These are phyloP conservation scores for Melanotaenia boesemani DNA, from an alignment of 2,797 vertebrate species.

Conservation along the genomic window DNA sequence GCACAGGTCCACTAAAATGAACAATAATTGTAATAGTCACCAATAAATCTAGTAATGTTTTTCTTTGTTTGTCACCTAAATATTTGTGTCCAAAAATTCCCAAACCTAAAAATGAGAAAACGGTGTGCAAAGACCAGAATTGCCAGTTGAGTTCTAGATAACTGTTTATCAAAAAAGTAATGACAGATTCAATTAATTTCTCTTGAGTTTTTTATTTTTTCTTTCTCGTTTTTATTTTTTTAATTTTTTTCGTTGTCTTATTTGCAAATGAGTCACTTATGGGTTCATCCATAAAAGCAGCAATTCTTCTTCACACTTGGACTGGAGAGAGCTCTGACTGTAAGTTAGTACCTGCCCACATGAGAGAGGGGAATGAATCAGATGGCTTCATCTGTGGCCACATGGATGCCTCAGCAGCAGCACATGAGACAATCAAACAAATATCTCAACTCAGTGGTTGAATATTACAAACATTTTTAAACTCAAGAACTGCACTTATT, in stretches of 20 bases:
- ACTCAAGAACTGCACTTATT: not conserved
- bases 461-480: not conserved
- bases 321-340: slow-evolving; percentile 27
- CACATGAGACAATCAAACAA: slow-evolving; percentile 24
- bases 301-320: slow-evolving; percentile 37
- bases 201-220: not conserved
- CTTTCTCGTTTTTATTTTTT: not conserved
- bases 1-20: slow-evolving; percentile 10
- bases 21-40: slow-evolving; percentile 18
- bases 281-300: slow-evolving; percentile 14
- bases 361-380: slow-evolving; percentile 50
- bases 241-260: not conserved
- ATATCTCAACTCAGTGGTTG: slow-evolving; percentile 11
- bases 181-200: not conserved
- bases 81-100: not conserved
- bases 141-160: not conserved
- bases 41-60: slow-evolving; percentile 22
- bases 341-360: slow-evolving; percentile 47
- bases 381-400: slow-evolving; percentile 40
- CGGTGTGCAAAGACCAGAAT: not conserved
- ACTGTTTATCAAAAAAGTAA: not conserved
- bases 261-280: slow-evolving; percentile 33
- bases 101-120: not conserved
- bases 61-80: slow-evolving; percentile 4
- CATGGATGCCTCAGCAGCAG: slow-evolving; percentile 24